Conservation (phyloP, 2,888 invertebrate species). For the Quadroppia sp. region DNA sequence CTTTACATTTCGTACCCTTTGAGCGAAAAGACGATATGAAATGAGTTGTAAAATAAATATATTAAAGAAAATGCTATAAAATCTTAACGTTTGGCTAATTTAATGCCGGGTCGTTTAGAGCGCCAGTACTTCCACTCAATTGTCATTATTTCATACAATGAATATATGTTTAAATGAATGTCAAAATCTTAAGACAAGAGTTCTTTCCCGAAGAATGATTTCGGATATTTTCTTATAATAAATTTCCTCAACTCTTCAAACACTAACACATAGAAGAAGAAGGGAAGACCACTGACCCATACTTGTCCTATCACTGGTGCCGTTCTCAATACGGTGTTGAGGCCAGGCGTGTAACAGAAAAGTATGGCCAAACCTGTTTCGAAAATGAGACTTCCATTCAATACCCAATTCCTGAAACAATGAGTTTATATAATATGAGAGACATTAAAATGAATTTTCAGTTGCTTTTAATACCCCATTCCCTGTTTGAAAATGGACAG, state of each 20-base stretch:
- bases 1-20: too few species aligned
- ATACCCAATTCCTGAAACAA: conserved; percentile 81
- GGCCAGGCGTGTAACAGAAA: conserved; percentile 93
- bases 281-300: conserved; percentile 22
- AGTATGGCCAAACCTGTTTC: conserved; percentile 92
- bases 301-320: neutral
- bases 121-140: too few species aligned
- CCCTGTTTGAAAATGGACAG: conserved; percentile 56
- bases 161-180: too few species aligned
- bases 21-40: too few species aligned
- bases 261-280: conserved; percentile 21
- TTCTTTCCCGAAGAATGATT: conserved; percentile 28
- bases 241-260: conserved; percentile 35
- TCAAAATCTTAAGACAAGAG: neutral
- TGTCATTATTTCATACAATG: too few species aligned
- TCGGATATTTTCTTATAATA: conserved; percentile 27
- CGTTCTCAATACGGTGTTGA: conserved; percentile 64
- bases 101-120: too few species aligned
- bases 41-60: too few species aligned
- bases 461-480: conserved; percentile 52
- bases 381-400: conserved; percentile 90
- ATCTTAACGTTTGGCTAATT: too few species aligned
- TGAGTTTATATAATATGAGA: conserved; percentile 25
- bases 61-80: too few species aligned
- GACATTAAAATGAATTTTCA: neutral